Conservation (phyloP, 2,113 vertebrate species). For the Zosterops japonicus region DNA sequence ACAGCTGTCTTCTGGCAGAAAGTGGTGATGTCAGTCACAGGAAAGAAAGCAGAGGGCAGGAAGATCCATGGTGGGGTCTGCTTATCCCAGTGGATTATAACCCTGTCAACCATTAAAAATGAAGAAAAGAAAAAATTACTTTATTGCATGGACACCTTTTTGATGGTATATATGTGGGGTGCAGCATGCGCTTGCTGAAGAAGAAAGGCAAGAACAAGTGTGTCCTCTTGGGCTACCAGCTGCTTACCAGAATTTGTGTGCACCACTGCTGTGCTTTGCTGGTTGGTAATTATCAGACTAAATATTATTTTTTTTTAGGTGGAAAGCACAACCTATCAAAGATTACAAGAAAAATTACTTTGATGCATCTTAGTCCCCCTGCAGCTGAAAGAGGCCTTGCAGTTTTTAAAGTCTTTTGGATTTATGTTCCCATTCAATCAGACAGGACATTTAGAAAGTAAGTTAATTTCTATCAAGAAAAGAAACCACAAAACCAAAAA, state of each 20-base stretch:
- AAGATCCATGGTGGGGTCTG: background rate
- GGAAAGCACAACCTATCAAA: background rate
- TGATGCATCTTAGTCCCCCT: background rate
- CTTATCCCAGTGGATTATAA: background rate
- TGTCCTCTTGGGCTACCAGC: accelerated
- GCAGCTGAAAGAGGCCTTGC: background rate
- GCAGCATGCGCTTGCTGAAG: background rate
- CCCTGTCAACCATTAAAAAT: background rate
- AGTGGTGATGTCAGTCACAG: background rate
- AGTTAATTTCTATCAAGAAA: background rate
- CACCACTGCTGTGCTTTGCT: background rate
- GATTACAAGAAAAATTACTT: background rate
- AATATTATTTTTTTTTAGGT: background rate
- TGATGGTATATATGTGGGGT: background rate
- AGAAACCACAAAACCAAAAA: no score
- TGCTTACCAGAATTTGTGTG: background rate
- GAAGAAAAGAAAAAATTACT: background rate
- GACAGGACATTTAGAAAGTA: background rate
- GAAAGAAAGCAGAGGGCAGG: background rate
- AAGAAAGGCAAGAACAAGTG: background rate
- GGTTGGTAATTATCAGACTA: background rate
- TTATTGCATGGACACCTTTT: background rate
- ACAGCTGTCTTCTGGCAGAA: background rate
- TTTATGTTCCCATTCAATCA: background rate
- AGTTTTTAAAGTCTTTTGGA: background rate